Base-by-base conservation (phyloP, 2,797 vertebrate species). In the Coilia nasus region DNA sequence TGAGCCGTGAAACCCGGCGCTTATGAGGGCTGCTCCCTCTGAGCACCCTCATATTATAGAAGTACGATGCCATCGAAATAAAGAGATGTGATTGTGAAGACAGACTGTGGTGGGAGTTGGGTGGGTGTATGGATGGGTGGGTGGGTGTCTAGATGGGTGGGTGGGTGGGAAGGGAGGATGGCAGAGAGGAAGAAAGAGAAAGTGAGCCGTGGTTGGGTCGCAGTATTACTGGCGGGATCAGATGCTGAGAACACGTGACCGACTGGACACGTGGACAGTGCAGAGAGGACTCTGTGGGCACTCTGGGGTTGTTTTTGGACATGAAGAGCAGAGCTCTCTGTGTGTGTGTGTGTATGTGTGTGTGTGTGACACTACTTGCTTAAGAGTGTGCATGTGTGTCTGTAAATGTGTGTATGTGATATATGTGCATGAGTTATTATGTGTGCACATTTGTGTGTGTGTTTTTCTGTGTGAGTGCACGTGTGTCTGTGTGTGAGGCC, bases 211-310 rank as follows among this genome's bases (percentile, higher is more conserved):
- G 28, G 67, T 35, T 4, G 4, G 4, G 28, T 35, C 31, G 17
- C 50, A 54, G 50, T 14, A 54, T 54, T 28, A 35, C 14, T 31
- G 67, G 67, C 28, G 15, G 31, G 12, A 59, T 85, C 17, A 19
- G 28, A 59, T 85, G 15, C 19, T 25, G 2, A 64, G 57, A n/a
- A 78, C 64, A 78, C 54, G 67, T 35, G 82, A 83, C 46, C 54
- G 23, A 46, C 9, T 83, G 86, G 83, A 90, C 86, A 87, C 88
- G 84, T 87, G 85, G 86, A 88, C 86, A 83, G 46, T 47, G 82
- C 62, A n/a, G 31, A 1, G 41, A 82, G 81, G 78, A 62, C 71
- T 82, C 80, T 87, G 85, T 83, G 89, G 88, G 54, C 15, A 6
- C 81, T 41, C 81, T 59, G 82, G 87, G 85, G 85, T 83, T 87